A percentile compares a stretch with the other conserved stretches of the same genome.
Evolutionary conservation across 2,888 invertebrate genomes (phyloP).

Genomic region (Mesodorylaimus sp.): DNA sequence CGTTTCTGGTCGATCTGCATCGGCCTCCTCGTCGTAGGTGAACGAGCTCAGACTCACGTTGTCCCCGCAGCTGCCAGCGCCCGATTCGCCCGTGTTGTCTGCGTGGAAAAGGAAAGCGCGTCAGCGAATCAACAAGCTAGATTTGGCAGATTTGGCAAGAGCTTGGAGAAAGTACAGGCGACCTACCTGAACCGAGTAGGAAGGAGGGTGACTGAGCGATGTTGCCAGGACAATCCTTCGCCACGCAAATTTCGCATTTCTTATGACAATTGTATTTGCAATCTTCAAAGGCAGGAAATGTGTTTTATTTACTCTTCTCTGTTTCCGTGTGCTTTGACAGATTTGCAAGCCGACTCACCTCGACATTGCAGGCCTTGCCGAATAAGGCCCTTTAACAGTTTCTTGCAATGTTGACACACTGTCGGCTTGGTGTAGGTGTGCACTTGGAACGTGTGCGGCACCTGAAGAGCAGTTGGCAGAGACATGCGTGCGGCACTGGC

Average conservation of each 20-base stretch:
- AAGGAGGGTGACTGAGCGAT: slow-evolving; percentile 7
- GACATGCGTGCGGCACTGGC: not conserved
- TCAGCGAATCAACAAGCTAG: too few species aligned
- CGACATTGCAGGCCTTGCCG: slow-evolving; percentile 83
- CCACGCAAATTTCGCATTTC: slow-evolving; percentile 45
- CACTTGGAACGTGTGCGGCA: slow-evolving; percentile 88
- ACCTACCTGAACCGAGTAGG: slow-evolving; percentile 1
- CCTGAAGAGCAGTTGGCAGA: slow-evolving; percentile 37
- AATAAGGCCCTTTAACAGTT: slow-evolving; percentile 77
- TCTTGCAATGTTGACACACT: slow-evolving; percentile 84
- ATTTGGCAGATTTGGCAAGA: not conserved
- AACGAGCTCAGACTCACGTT: not conserved
- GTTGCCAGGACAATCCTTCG: slow-evolving; percentile 26
- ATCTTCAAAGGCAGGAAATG: slow-evolving; percentile 34
- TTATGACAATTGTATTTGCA: slow-evolving; percentile 90
- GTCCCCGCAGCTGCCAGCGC: not conserved
- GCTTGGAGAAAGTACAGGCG: too few species aligned
- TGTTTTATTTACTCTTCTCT: too few species aligned
- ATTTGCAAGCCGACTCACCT: slow-evolving; percentile 35
- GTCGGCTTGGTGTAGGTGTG: slow-evolving; percentile 93
- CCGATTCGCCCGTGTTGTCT: too few species aligned
- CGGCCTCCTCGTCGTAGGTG: not conserved
- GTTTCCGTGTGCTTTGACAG: too few species aligned
- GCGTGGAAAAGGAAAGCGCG: too few species aligned
- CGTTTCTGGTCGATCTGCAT: too few species aligned